Percentiles rank a stretch among this genome's conserved stretches.
Conservation (phyloP, 2,797 vertebrate species). For the Dryobates pubescens region DNA sequence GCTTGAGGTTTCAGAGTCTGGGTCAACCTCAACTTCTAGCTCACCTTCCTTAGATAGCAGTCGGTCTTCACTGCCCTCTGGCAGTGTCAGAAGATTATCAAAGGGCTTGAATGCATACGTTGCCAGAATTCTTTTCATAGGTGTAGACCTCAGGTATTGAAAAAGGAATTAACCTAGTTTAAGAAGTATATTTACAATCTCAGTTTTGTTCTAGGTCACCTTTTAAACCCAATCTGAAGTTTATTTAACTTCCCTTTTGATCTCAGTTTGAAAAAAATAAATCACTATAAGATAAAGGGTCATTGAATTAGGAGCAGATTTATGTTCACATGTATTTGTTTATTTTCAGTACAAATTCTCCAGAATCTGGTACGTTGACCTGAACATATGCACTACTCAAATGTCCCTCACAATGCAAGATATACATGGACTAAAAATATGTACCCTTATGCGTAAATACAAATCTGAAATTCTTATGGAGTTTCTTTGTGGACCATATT, state of each 20-base stretch:
- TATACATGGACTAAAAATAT: not conserved
- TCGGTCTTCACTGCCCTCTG: not conserved
- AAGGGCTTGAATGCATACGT: slow-evolving; percentile 13
- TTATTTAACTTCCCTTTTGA: not conserved
- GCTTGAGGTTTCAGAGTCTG: rapidly evolving
- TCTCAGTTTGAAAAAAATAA: not conserved
- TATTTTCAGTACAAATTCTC: not conserved
- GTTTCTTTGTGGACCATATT: not conserved
- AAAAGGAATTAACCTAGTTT: not conserved
- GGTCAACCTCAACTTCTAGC: rapidly evolving
- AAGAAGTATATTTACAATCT: slow-evolving; percentile 11
- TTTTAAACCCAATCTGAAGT: not conserved
- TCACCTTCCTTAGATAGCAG: not conserved
- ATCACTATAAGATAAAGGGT: not conserved
- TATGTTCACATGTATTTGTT: not conserved
- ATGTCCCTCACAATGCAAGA: not conserved
- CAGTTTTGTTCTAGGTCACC: not conserved
- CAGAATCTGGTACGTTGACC: not conserved
- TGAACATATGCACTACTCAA: not conserved
- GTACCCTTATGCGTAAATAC: not conserved
- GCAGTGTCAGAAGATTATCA: not conserved
- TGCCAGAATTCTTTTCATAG: slow-evolving; percentile 40
- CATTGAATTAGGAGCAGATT: not conserved
- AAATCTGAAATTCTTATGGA: not conserved
- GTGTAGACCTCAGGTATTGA: not conserved